These are phyloP conservation scores for Zootermopsis nevadensis DNA, from an alignment of 2,888 invertebrate genomes.

Conservation along the genomic window DNA sequence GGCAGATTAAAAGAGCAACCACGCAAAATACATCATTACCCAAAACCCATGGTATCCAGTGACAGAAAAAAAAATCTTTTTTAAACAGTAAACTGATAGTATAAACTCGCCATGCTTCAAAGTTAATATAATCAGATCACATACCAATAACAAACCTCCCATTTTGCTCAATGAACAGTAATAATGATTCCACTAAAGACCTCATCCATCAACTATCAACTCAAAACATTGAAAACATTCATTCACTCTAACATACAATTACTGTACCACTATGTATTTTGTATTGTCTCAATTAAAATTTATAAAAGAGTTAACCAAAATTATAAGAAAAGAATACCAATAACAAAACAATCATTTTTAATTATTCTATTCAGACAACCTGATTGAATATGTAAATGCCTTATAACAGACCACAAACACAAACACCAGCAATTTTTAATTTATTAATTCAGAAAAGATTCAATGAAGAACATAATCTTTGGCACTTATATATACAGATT, in stretches of 20 bases:
- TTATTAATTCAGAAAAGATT: background rate
- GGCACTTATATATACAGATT: conserved; percentile 37
- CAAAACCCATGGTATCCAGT: background rate
- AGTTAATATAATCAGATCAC: background rate
- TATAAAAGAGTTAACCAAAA: conserved; percentile 11
- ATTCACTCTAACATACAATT: background rate
- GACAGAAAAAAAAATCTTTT: background rate
- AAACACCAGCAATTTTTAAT: background rate
- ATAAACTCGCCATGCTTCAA: background rate
- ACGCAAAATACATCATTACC: background rate
- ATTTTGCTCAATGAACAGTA: background rate
- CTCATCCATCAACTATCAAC: background rate
- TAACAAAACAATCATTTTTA: background rate
- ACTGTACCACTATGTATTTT: background rate
- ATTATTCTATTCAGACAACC: background rate
- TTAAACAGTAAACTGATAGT: background rate
- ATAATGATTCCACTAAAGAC: background rate
- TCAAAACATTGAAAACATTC: background rate
- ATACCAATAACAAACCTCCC: background rate
- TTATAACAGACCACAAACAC: background rate
- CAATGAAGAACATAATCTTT: conserved; percentile 15
- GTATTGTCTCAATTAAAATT: conserved; percentile 35
- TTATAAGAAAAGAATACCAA: background rate
- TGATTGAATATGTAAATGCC: background rate
- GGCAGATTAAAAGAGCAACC: background rate